These are phyloP conservation scores for Tetragonisca angustula DNA, from an alignment of 2,888 invertebrate species.

Conservation along the genomic window DNA sequence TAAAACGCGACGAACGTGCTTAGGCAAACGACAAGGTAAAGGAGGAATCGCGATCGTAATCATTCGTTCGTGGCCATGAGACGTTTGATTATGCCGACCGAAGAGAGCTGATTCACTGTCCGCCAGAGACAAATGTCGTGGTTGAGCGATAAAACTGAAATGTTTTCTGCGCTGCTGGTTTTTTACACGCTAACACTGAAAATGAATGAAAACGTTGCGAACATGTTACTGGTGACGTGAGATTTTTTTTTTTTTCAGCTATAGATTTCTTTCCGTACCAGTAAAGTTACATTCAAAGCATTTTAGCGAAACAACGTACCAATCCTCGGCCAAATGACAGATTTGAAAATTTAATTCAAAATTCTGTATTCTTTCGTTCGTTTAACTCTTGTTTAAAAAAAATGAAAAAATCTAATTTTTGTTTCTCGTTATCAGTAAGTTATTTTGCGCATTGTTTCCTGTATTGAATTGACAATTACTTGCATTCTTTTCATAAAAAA, in stretches of 20 bases:
- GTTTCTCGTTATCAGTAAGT: too few relatives aligned
- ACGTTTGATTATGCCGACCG: constrained; percentile 29
- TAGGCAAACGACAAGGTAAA: constrained; percentile 49
- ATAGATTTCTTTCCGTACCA: too few relatives aligned
- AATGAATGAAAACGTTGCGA: not conserved
- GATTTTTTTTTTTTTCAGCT: too few relatives aligned
- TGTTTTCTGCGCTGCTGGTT: not conserved
- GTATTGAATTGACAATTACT: too few relatives aligned
- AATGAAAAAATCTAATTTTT: too few relatives aligned
- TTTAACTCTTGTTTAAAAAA: too few relatives aligned
- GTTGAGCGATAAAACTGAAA: not conserved
- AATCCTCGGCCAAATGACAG: too few relatives aligned
- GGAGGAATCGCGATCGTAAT: constrained; percentile 44
- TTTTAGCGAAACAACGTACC: not conserved
- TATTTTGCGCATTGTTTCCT: too few relatives aligned
- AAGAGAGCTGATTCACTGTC: constrained; percentile 1
- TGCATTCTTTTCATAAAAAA: too few relatives aligned
- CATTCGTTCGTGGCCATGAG: constrained; percentile 25
- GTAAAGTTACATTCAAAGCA: not conserved
- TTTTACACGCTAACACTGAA: not conserved
- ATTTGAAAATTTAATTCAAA: too few relatives aligned
- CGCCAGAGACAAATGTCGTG: not conserved
- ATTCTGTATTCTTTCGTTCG: too few relatives aligned
- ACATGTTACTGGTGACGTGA: not conserved
- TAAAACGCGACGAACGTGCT: constrained; percentile 25